Evolutionary conservation across 2,888 invertebrate genomes (phyloP), one percentile per base, ranked within the genome.

Genomic region (Apodemia duryi): DNA sequence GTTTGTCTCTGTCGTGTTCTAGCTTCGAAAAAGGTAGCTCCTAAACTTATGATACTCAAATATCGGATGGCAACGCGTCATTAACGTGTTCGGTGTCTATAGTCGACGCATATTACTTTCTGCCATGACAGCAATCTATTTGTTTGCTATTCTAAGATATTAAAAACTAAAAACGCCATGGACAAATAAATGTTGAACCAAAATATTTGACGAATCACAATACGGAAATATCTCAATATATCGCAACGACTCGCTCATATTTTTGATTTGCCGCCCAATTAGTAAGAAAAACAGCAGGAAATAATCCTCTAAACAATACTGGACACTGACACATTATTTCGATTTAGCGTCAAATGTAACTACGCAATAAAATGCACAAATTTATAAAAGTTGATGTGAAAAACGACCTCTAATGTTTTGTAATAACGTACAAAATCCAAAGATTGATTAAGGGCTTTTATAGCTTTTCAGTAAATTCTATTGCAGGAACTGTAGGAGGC

Each of bases 251-350:
- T 52, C 52, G 41, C 61, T 61, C 32, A 38, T 43, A 63, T 63
- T 63, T 65, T 80, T 88, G 90, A 89, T 87, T 86, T 80, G 85
- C 88, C 77, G 80, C 75, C 88, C 88, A 90, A 91, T 91, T 91
- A 91, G 81, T 79, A 80, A 84, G 86, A 86, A 88, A 86, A 88
- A 88, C 88, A 88, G 81, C 81, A 74, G 80, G 75, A 76, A 78
- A 82, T 86, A 79, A 80, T 77, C 74, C 67, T 73, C 77, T 73
- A 75, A 82, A 83, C 85, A 83, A 83, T 75, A 68, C 71, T 63
- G 67, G 85, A 84, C 85, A 81, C 74, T 84, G 85, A 88, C 76
- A 76, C 80, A 88, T 90, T 85, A 82, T 83, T 83, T 77, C 84
- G 77, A 83, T 86, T 82, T 81, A 77, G 73, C 74, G 71, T 69